Evolutionary conservation across 2,113 vertebrate species (phyloP).

Genomic region (Aplodontia rufa): DNA sequence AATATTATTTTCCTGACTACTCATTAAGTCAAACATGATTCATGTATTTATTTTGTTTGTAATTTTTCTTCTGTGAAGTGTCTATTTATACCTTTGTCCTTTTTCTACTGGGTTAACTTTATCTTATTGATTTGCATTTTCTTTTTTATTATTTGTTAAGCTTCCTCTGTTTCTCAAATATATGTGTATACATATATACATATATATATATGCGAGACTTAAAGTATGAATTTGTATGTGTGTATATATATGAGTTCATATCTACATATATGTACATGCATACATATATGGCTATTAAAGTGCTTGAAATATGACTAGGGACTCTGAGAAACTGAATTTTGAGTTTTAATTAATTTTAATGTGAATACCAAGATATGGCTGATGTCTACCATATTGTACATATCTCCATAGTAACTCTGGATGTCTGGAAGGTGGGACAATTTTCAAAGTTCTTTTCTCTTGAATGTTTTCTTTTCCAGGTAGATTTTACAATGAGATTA

Average conservation of each 20-base stretch:
- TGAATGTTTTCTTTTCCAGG: background rate
- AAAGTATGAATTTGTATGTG: background rate
- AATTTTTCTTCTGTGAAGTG: background rate
- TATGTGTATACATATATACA: background rate
- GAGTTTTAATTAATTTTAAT: too few species aligned
- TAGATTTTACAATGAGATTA: background rate
- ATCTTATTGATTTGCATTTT: background rate
- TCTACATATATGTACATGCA: background rate
- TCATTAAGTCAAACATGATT: too few species aligned
- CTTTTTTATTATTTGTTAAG: background rate
- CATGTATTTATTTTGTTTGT: background rate
- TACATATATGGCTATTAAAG: background rate
- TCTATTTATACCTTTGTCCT: background rate
- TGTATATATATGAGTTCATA: background rate
- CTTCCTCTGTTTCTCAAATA: background rate
- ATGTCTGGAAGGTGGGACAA: background rate
- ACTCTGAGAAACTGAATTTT: too few species aligned
- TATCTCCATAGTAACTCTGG: background rate
- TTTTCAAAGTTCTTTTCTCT: constrained; percentile 6
- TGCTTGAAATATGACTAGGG: background rate
- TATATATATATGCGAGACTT: background rate
- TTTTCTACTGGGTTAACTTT: background rate
- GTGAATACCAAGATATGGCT: background rate
- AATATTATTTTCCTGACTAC: background rate
- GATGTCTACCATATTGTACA: background rate